Evolutionary conservation across 2,797 vertebrate genomes (phyloP), one percentile per base, ranked within the genome.

Genomic region (Cirrhinus molitorella): DNA sequence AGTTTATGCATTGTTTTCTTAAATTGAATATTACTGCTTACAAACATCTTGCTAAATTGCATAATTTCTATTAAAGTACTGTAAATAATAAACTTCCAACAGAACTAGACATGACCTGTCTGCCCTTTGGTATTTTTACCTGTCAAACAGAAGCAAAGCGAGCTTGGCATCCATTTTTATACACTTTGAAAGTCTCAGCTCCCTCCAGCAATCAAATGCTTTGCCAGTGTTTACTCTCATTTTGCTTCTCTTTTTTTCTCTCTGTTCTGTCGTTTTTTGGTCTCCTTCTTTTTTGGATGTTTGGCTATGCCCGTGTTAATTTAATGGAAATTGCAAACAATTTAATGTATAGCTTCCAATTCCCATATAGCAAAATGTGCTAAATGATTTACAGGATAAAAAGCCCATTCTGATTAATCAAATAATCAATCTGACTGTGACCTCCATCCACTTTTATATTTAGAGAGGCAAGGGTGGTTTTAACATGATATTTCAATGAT

Each of bases 71-170:
- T 34, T 19, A 28, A 61, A 61, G 5, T 16, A 61, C 57, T 61
- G 25, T 61, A 61, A 61, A 28, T 61, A 61, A 53, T 9, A 21
- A 28, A 16, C 23, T 72, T 72, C 17, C 4, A 3, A 17, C 70
- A 74, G 19, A 37, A 55, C 19, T 34, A 37, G 17, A 74, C 51
- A 37, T 5, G 31, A 40, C 51, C 72, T 75, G 23, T 23, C 72
- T 40, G 34, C 72, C 51, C 51, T 53, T 34, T 53, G 47, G 49
- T 74, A 23, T 57, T 55, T 53, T 74, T 23, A 74, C 31, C 51
- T 57, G 72, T 74, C 51, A 74, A 23, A 28, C 31, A 16, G 51
- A 74, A 74, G 72, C 8, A 74, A 57, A 40, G 13, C 0, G 7
- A 74, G 13, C 21, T 57, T 74, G 21, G 34, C 72, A 55, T 53